Base-by-base conservation (phyloP, 1,140 invertebrate species). In the Penaeus vannamei region DNA sequence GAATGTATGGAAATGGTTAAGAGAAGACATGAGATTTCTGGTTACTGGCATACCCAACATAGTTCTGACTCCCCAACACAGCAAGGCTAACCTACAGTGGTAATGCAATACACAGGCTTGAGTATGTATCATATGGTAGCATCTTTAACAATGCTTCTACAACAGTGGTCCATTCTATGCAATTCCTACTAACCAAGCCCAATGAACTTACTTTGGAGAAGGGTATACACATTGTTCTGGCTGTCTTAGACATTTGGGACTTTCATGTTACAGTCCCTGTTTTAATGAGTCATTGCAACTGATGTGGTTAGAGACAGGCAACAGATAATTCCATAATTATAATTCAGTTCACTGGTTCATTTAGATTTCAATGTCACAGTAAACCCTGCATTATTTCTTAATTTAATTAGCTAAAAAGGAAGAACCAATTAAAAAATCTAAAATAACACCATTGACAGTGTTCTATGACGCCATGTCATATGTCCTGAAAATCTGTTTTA, bases 11-110 rank as follows among this genome's bases (percentile, higher is more conserved):
- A 32, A 61, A 61, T 60, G 53, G 20, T 32, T 61, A 62, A 59
- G 59, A n/a, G 22, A 59, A 84, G 60, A 61, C 62, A 61, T 62
- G n/a, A 60, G 60, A 60, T 60, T 61, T 84, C 62, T 84, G 62
- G n/a, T 62, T 60, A 72, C 36, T 42, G 36, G 36, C 36, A 42
- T 42, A 42, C 87, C 87, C 83, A 89, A 69, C 72, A 84, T 89
- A 89, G 87, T 89, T 83, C 87, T 89, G 82, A 89, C 66, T 89
- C 82, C 87, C 83, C 84, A 89, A 79, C 82, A 89, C 87, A 89
- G 87, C 87, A 89, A 89, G 83, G 83, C 87, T 89, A 89, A 84
- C 87, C 87, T 89, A 89, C 87, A 89, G 64, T 86, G 76, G 76
- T 85, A 89, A 89, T 85, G 80, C 87, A 89, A 61, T 89, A 89